Conservation (phyloP, 2,888 invertebrate species). For the Tromatobia lineatoria region DNA sequence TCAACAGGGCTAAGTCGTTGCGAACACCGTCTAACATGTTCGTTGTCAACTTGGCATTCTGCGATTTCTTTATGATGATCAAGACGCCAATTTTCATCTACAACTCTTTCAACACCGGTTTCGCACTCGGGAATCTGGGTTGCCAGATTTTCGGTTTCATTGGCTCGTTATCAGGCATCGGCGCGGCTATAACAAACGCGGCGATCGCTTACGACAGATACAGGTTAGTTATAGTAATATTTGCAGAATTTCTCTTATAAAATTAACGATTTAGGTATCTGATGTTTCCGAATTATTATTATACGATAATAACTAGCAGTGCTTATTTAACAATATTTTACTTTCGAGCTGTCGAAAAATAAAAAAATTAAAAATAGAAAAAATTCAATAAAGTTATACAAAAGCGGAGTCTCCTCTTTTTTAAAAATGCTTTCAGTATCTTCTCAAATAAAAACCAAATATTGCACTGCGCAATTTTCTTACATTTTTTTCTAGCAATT, state of each 20-base stretch:
- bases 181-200: constrained; percentile 92
- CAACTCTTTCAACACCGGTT: constrained; percentile 93
- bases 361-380: too few species aligned
- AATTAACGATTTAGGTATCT: background rate
- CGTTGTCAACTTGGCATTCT: constrained; percentile 93
- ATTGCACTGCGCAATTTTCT: too few species aligned
- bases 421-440: too few species aligned
- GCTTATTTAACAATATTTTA: too few species aligned
- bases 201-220: constrained; percentile 94
- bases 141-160: constrained; percentile 92
- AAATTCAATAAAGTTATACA: too few species aligned
- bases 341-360: too few species aligned
- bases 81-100: constrained; percentile 95
- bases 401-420: too few species aligned
- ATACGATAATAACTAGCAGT: background rate
- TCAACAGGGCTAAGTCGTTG: constrained; percentile 89
- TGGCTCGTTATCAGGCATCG: constrained; percentile 93
- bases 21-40: constrained; percentile 94
- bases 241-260: too few species aligned
- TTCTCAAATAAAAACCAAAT: too few species aligned
- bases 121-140: constrained; percentile 90
- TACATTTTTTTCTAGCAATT: too few species aligned
- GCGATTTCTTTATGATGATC: constrained; percentile 95
- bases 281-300: background rate
- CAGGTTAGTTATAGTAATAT: constrained; percentile 75